These are phyloP conservation scores for Allobates femoralis DNA, from an alignment of 2,797 vertebrate species.

Conservation along the genomic window DNA sequence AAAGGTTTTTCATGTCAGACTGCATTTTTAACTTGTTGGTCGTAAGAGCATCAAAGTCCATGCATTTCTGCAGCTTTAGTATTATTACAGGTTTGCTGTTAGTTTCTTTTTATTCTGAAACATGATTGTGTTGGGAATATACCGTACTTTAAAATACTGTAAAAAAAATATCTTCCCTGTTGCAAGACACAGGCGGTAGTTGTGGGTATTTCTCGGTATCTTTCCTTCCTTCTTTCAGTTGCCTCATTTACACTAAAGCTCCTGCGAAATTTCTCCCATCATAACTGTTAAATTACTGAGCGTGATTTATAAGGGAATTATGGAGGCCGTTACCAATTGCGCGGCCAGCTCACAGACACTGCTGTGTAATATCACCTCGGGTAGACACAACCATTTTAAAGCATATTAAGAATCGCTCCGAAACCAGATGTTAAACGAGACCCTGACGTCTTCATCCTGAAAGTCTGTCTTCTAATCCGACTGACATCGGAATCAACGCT, in stretches of 20 bases:
- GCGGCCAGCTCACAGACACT: conserved; percentile 40
- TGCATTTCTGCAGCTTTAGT: too few species aligned
- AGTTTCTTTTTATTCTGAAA: too few species aligned
- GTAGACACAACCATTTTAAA: conserved; percentile 25
- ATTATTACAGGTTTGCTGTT: too few species aligned
- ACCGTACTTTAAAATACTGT: background rate
- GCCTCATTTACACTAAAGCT: conserved; percentile 48
- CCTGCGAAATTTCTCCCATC: conserved; percentile 42
- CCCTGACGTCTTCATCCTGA: background rate
- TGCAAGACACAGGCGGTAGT: background rate
- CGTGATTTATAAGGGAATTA: conserved; percentile 60
- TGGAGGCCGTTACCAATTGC: conserved; percentile 44
- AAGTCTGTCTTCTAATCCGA: conserved; percentile 4
- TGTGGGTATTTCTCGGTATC: background rate
- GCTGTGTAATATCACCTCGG: conserved; percentile 37
- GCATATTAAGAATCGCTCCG: conserved; percentile 44
- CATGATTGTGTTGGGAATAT: too few species aligned
- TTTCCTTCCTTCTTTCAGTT: background rate
- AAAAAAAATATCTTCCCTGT: background rate
- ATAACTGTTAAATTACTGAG: conserved; percentile 58
- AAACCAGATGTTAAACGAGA: conserved; percentile 50
- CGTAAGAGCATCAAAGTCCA: too few species aligned
- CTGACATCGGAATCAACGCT: conserved; percentile 20
- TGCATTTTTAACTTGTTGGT: too few species aligned
- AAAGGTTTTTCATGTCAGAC: too few species aligned